Evolutionary conservation across 2,797 vertebrate species (phyloP).

Genomic region (Pelochelys cantorii): DNA sequence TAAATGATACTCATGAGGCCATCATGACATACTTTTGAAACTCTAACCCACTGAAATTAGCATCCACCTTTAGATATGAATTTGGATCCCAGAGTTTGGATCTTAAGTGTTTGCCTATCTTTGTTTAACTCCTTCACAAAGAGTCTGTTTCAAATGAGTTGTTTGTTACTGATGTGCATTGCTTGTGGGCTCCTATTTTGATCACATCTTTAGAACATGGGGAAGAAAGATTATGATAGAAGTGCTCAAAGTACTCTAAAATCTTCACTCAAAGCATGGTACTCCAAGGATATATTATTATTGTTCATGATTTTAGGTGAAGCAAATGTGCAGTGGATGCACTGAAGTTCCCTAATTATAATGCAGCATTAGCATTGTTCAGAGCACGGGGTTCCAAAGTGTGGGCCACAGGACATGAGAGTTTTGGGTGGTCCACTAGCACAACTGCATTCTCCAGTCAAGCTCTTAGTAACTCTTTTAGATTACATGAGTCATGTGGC

Average conservation of each 20-base stretch:
- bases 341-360: background rate
- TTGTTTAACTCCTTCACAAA: background rate
- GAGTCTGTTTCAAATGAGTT: background rate
- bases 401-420: too few relatives aligned
- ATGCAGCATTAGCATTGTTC: background rate
- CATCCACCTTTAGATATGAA: background rate
- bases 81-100: background rate
- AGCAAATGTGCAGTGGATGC: background rate
- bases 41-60: background rate
- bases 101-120: background rate
- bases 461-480: background rate
- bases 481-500: background rate
- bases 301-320: background rate
- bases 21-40: background rate
- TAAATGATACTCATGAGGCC: background rate
- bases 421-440: too few relatives aligned
- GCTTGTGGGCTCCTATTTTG: background rate
- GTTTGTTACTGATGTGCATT: background rate
- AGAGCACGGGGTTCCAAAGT: background rate
- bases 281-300: too few relatives aligned
- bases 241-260: background rate
- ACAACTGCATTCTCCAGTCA: background rate
- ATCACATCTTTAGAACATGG: background rate
- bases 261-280: background rate
- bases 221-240: background rate